Conservation (phyloP, 2,888 invertebrate genomes). For the Eupithecia abbreviata region DNA sequence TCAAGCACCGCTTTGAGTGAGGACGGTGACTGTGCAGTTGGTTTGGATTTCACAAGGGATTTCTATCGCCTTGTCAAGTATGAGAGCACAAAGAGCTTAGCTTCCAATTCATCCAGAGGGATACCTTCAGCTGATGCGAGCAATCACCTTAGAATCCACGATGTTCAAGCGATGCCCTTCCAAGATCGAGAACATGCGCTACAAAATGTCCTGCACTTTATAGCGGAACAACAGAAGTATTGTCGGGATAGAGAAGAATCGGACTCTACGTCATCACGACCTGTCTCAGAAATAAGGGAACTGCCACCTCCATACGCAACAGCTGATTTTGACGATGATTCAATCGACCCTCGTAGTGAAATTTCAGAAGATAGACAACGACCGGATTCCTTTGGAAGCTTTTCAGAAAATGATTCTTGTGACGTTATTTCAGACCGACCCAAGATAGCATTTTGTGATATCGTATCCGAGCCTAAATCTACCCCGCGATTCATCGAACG, state of each 20-base stretch:
- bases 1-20: constrained; percentile 88
- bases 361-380: constrained; percentile 76
- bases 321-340: constrained; percentile 79
- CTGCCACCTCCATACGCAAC: constrained; percentile 80
- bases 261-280: constrained; percentile 82
- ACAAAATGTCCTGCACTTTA: constrained; percentile 89
- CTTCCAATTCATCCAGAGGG: constrained; percentile 88
- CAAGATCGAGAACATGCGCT: constrained; percentile 88
- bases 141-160: constrained; percentile 74
- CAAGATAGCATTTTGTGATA: constrained; percentile 71
- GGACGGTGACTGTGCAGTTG: constrained; percentile 88
- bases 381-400: constrained; percentile 78
- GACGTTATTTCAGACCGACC: constrained; percentile 70
- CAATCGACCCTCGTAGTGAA: constrained; percentile 77
- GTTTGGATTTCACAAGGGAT: constrained; percentile 90
- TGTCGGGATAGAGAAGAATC: constrained; percentile 84
- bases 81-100: constrained; percentile 91
- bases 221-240: constrained; percentile 90
- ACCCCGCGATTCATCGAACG: constrained; percentile 78
- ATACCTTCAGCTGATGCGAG: constrained; percentile 82
- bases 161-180: constrained; percentile 75
- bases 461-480: constrained; percentile 74
- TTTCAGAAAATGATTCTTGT: constrained; percentile 80
- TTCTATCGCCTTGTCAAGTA: constrained; percentile 92
- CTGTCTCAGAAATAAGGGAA: constrained; percentile 83